Evolutionary conservation across 92 coral and sea anemone species (phyloP).

Genomic region (Plumapathes pennacea): DNA sequence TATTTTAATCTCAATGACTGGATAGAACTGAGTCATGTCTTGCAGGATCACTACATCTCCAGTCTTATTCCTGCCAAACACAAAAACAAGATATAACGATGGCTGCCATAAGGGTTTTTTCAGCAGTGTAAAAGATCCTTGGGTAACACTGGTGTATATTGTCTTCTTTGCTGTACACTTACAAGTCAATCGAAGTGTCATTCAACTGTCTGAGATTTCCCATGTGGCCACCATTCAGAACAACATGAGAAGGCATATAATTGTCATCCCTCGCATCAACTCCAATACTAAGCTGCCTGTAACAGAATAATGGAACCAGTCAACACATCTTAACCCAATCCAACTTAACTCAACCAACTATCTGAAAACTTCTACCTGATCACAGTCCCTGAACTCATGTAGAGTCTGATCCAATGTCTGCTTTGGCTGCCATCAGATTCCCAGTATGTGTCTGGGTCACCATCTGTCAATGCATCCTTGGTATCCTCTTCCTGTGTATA

Average conservation of each 20-base stretch:
- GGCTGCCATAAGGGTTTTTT: neutral
- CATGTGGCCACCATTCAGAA: constrained; percentile 83
- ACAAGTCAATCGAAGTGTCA: constrained; percentile 82
- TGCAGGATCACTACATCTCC: constrained; percentile 89
- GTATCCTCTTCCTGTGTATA: constrained; percentile 66
- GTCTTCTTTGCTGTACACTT: constrained; percentile 7
- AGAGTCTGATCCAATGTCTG: constrained; percentile 91
- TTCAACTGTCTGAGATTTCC: constrained; percentile 69
- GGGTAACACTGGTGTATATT: neutral
- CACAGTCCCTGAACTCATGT: constrained; percentile 83
- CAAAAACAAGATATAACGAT: neutral
- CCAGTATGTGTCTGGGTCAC: constrained; percentile 93
- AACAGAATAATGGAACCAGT: neutral
- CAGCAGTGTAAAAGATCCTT: neutral
- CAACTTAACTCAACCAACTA: neutral
- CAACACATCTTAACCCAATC: too few relatives aligned
- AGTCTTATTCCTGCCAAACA: constrained; percentile 44
- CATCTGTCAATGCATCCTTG: constrained; percentile 82
- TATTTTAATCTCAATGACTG: constrained; percentile 81
- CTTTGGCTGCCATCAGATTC: constrained; percentile 98
- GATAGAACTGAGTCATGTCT: constrained; percentile 74
- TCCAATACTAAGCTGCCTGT: constrained; percentile 71
- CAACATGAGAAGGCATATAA: constrained; percentile 89
- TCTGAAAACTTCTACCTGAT: constrained; percentile 50
- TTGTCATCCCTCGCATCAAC: constrained; percentile 95